A percentile compares a stretch with the other conserved stretches of the same genome.
Conservation (phyloP, 1,140 invertebrate genomes). For the Elymnias hypermnestra region DNA sequence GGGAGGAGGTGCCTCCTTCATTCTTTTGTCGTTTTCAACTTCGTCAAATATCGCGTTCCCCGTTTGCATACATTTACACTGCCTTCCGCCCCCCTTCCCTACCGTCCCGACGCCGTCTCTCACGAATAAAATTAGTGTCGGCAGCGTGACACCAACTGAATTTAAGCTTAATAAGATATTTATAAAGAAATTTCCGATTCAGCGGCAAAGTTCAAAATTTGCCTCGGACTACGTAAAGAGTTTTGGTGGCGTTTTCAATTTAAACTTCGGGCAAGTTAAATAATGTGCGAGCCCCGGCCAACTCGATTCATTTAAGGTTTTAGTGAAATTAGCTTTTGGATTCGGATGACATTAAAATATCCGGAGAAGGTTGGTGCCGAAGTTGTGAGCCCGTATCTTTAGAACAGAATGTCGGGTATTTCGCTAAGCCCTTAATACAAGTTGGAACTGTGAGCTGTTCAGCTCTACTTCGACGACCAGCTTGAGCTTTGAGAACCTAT, state of each 20-base stretch:
- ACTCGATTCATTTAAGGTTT: constrained; percentile 72
- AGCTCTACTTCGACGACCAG: constrained; percentile 1
- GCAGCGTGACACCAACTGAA: constrained; percentile 72
- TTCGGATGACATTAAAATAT: constrained; percentile 59
- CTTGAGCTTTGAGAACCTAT: not conserved
- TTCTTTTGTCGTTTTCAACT: constrained; percentile 72
- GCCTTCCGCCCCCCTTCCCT: constrained; percentile 19
- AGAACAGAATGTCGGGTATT: constrained; percentile 2
- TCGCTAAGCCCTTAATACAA: constrained; percentile 3
- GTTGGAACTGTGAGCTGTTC: constrained; percentile 1
- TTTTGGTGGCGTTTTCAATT: constrained; percentile 70
- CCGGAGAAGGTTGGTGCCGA: constrained; percentile 34
- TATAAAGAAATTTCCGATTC: constrained; percentile 75
- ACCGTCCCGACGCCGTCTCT: constrained; percentile 51
- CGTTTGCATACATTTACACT: constrained; percentile 71
- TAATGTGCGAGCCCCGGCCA: constrained; percentile 64
- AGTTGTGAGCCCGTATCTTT: constrained; percentile 27
- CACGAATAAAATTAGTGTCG: constrained; percentile 73
- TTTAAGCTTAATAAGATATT: constrained; percentile 75
- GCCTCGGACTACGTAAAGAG: constrained; percentile 67
- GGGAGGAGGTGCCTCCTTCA: constrained; percentile 41
- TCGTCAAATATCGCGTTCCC: constrained; percentile 66
- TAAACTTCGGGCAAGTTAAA: constrained; percentile 74
- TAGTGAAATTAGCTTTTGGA: constrained; percentile 72
- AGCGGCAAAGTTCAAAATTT: constrained; percentile 73